A percentile compares a stretch with the other conserved stretches of the same genome.
Conservation (phyloP, 2,888 invertebrate genomes). For the Endotricha flammealis region DNA sequence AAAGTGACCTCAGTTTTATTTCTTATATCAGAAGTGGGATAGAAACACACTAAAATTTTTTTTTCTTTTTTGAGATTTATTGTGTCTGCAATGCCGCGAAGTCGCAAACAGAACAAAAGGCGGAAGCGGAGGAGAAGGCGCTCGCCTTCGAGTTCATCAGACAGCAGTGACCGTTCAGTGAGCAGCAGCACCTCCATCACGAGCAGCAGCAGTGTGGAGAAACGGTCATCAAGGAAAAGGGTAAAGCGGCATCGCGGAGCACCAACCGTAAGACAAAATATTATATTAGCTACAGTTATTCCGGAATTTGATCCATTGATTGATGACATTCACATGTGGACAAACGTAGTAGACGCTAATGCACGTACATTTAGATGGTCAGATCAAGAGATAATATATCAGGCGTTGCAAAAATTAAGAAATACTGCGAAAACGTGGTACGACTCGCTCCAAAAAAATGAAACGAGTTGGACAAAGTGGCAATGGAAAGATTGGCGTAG, state of each 20-base stretch:
- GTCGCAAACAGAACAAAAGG: neutral
- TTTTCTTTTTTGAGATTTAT: too few relatives aligned
- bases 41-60: too few relatives aligned
- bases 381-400: conserved; percentile 11
- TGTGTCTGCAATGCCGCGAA: conserved; percentile 3
- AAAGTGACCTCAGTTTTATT: too few relatives aligned
- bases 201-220: neutral
- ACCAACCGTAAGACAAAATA: conserved; percentile 19
- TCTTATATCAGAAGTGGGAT: too few relatives aligned
- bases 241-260: conserved; percentile 4
- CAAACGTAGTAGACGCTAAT: conserved; percentile 20
- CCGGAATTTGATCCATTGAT: conserved; percentile 23
- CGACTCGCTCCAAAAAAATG: conserved; percentile 14
- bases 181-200: neutral
- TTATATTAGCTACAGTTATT: conserved; percentile 20
- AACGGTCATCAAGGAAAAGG: neutral
- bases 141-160: neutral
- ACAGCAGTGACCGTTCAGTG: neutral
- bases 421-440: conserved; percentile 20
- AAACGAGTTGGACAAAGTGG: conserved; percentile 15
- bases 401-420: conserved; percentile 17
- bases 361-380: conserved; percentile 18
- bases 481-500: conserved; percentile 16
- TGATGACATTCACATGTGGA: too few relatives aligned
- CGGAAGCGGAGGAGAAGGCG: neutral